phyloP scores from a whole-genome alignment of 2,113 vertebrate genomes.

The Tragulus kanchil region DNA sequence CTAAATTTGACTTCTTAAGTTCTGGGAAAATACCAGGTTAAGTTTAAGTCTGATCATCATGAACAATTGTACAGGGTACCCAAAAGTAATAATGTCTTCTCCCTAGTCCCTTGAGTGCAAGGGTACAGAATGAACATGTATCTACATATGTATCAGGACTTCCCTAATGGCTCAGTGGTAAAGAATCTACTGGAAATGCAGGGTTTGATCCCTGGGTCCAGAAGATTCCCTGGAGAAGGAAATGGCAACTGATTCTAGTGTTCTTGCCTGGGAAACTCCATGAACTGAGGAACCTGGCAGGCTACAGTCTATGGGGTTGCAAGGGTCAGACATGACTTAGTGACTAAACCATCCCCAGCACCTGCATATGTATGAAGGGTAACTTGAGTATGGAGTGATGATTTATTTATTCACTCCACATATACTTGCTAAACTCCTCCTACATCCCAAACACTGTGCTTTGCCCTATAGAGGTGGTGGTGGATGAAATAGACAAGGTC shows the following conservation, averaged over 20 bases:
- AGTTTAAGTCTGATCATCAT: not conserved
- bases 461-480: not conserved
- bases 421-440: not conserved
- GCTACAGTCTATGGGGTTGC: not conserved
- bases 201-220: not conserved
- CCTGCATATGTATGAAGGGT: not conserved
- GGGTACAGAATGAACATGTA: not conserved
- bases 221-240: not conserved
- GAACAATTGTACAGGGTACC: not conserved
- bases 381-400: not conserved
- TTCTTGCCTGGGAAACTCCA: not conserved
- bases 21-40: not conserved
- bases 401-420: not conserved
- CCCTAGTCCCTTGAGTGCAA: not conserved
- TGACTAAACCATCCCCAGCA: not conserved
- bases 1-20: conserved; percentile 33
- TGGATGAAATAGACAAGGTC: not conserved
- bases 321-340: not conserved
- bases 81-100: not conserved
- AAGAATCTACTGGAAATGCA: not conserved
- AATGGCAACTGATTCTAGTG: not conserved
- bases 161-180: not conserved
- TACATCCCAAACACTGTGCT: not conserved
- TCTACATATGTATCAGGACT: not conserved
- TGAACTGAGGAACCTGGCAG: not conserved